Base-by-base conservation (phyloP, 2,888 invertebrate genomes). In the Dicycla oo region DNA sequence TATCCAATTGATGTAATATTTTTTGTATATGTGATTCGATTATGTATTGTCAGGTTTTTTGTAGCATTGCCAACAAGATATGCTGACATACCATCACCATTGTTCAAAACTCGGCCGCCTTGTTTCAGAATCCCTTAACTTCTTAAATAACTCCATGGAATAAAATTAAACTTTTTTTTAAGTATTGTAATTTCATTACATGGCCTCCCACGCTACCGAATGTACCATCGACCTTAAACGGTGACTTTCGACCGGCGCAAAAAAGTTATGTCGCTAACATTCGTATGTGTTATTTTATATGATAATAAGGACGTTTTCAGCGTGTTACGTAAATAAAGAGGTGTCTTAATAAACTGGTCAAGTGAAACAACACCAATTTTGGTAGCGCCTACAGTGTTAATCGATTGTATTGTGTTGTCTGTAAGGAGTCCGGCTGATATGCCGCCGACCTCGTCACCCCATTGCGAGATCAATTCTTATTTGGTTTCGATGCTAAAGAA, bases 351-450 rank as follows among this genome's bases (percentile, higher is more conserved):
- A 73, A 78, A 75, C 77, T 90, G 90, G 89, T 88, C 81, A 80
- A 84, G 86, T 87, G 81, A 80, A 88, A 89, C 92, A 84, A 76
- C 81, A 81, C 93, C 94, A 90, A 93, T 91, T 94, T 94, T 93
- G 94, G 94, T 92, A 91, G 87, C 89, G 88, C 89, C 88, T 87
- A 89, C 92, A 84, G 86, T 81, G 78, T 81, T 90, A 91, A 92
- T 93, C 90, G 92, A 91, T 92, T 89, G 91, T 91, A 91, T 92
- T 91, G 91, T 91, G 82, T 81, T 83, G 84, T 86, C 69, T 73
- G 72, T 83, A 86, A 73, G 85, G 75, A 82, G 85, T 83, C 78
- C 79, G 82, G 80, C 81, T 87, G 89, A 89, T 87, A 90, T 89
- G 91, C 86, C 47, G 90, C 57, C 85, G 92, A 86, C 93, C 93